Evolutionary conservation across 2,888 invertebrate species (phyloP).

Genomic region (Bombylius discolor): DNA sequence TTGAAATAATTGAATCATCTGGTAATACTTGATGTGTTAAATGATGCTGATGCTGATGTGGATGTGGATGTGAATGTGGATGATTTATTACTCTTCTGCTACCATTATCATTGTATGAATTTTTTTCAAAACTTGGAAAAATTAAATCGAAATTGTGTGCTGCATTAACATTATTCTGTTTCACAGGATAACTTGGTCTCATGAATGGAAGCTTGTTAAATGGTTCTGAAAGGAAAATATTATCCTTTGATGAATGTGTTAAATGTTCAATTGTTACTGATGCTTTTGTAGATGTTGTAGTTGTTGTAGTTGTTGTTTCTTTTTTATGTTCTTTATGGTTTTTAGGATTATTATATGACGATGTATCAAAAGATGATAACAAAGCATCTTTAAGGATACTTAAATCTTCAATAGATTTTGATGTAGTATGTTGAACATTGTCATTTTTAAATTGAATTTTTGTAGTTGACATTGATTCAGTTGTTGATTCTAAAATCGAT

Average conservation of each 20-base stretch:
- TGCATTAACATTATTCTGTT: slow-evolving; percentile 20
- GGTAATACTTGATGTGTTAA: slow-evolving; percentile 11
- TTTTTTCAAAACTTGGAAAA: slow-evolving; percentile 4
- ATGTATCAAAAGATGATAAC: slow-evolving; percentile 1
- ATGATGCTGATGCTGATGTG: slow-evolving; percentile 13
- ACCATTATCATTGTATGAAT: slow-evolving; percentile 1
- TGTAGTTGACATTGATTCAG: too few species aligned
- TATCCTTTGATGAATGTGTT: slow-evolving; percentile 1
- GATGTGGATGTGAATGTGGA: too few species aligned
- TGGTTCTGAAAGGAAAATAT: slow-evolving; percentile 29
- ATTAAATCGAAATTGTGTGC: slow-evolving; percentile 13
- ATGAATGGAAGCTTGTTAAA: slow-evolving; percentile 33
- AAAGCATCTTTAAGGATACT: slow-evolving; percentile 10
- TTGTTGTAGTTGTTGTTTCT: neutral
- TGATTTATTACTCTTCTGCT: neutral
- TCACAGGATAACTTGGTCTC: slow-evolving; percentile 31
- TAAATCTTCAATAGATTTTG: slow-evolving; percentile 19
- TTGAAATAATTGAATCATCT: slow-evolving; percentile 11
- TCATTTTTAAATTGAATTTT: too few species aligned
- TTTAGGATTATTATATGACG: neutral
- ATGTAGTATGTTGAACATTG: slow-evolving; percentile 14
- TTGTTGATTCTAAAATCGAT: too few species aligned
- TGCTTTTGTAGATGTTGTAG: too few species aligned
- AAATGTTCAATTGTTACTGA: too few species aligned
- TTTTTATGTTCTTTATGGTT: too few species aligned